A percentile compares a stretch with the other conserved stretches of the same genome.
These are phyloP conservation scores for Harlomillsia oculata DNA, from an alignment of 1,140 invertebrate species.

Conservation along the genomic window DNA sequence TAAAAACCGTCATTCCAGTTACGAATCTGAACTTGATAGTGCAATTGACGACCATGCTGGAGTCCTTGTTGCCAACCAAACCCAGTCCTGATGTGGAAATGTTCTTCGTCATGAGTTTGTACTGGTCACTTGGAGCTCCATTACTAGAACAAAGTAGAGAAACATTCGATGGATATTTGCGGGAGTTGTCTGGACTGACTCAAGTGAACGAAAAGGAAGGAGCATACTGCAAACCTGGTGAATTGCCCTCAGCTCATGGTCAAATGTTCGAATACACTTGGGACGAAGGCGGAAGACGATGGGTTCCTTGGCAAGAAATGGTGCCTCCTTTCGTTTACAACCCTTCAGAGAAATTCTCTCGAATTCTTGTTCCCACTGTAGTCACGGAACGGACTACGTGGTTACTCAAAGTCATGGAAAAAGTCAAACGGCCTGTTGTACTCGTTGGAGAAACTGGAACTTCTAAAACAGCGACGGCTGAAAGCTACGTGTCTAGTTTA, in stretches of 20 bases:
- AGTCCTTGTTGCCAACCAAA: conserved; percentile 49
- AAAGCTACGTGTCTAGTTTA: conserved; percentile 39
- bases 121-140: conserved; percentile 71
- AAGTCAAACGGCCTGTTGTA: conserved; percentile 64
- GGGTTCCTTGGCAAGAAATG: conserved; percentile 74
- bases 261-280: conserved; percentile 73
- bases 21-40: conserved; percentile 75
- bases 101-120: conserved; percentile 64
- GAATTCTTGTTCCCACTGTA: conserved; percentile 79
- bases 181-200: conserved; percentile 60
- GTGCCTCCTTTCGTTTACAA: conserved; percentile 67
- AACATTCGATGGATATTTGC: conserved; percentile 69
- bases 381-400: conserved; percentile 71
- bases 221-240: conserved; percentile 27
- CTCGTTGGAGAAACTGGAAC: conserved; percentile 81
- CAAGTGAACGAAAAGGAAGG: conserved; percentile 54
- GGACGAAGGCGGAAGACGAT: conserved; percentile 56
- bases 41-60: conserved; percentile 72
- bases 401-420: conserved; percentile 66
- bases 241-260: conserved; percentile 55
- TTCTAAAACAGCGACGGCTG: conserved; percentile 79
- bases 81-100: conserved; percentile 49
- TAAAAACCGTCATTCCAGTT: conserved; percentile 70
- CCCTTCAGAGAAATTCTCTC: conserved; percentile 55
- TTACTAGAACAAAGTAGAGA: conserved; percentile 56